Evolutionary conservation across 1,140 invertebrate species (phyloP), one percentile per base, ranked within the genome.

Genomic region (Diabrotica undecimpunctata): DNA sequence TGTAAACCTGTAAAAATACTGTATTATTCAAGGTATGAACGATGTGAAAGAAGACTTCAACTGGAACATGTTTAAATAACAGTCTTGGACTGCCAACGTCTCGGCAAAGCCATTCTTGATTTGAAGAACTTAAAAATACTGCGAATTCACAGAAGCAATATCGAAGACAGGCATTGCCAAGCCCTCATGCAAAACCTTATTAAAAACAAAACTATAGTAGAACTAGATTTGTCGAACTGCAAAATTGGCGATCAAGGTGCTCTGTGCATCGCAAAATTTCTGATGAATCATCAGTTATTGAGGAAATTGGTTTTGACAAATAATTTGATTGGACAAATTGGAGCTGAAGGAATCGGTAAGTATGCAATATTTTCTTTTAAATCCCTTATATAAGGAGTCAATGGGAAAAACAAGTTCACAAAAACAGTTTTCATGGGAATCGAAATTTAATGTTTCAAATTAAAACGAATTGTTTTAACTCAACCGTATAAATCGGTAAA

Each of bases 201-300:
- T 6, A 69, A 74, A 54, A 74, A 75, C 35, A 60, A 62, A 52
- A 71, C 69, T 5, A 46, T 80, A 9, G 64, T 66, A 54, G 74
- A 74, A 62, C 59, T 80, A 12, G 77, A 79, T 62, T 66, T 80
- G 52, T 77, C 77, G 12, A 66, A 79, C 62, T 79, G 77, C 62
- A 50, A 68, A 52, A 77, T 80, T 12, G 71, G 64, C 9, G 73
- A 80, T 58, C 53, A 73, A n/a, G 78, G 77, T 9, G 76, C 77
- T 12, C 61, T 77, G 14, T 78, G 75, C 62, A 68, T 79, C n/a
- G 75, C 73, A 7, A 74, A 77, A 67, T 35, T 72, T 13, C 59
- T 76, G 35, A 12, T 61, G 35, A 68, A 62, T 0, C 74, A 76
- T 65, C 65, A 66, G 7, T 71, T 59, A 14, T 55, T 80, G 10